phyloP scores from a whole-genome alignment of 2,888 invertebrate species.

The Caprella mutica region DNA sequence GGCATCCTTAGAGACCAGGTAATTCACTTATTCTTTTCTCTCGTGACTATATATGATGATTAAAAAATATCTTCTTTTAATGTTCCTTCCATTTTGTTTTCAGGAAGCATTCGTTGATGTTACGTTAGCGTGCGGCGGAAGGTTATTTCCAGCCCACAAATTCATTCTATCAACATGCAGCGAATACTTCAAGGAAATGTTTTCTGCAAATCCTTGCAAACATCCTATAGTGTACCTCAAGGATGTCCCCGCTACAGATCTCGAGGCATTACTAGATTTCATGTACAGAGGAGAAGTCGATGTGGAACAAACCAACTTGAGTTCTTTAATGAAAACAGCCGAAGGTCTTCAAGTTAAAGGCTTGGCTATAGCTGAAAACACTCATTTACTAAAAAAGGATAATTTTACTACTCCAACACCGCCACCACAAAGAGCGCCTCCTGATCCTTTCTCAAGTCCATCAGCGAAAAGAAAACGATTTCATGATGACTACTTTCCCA shows the following conservation, averaged over 20 bases:
- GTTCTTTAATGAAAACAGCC: conserved; percentile 30
- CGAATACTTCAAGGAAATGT: conserved; percentile 33
- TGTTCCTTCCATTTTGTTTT: neutral
- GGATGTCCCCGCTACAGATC: conserved; percentile 30
- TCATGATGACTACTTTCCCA: conserved; percentile 15
- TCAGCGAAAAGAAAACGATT: conserved; percentile 23
- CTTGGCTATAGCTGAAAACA: conserved; percentile 31
- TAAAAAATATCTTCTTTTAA: neutral
- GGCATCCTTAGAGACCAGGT: conserved; percentile 34
- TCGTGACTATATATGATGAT: neutral
- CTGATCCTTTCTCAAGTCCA: conserved; percentile 26
- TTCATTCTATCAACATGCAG: conserved; percentile 33
- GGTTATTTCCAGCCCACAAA: conserved; percentile 32
- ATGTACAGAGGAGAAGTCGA: conserved; percentile 34
- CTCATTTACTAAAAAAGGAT: conserved; percentile 20
- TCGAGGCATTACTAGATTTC: conserved; percentile 34
- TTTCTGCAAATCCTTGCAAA: conserved; percentile 29
- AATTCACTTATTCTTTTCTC: neutral
- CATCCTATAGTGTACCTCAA: conserved; percentile 33
- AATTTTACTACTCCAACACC: conserved; percentile 2
- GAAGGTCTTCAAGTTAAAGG: conserved; percentile 33
- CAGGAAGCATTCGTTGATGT: conserved; percentile 34
- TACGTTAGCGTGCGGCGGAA: conserved; percentile 32
- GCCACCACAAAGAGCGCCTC: conserved; percentile 25
- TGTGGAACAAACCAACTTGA: conserved; percentile 27